Evolutionary conservation across 2,888 invertebrate genomes (phyloP).

Genomic region (Agrotis exclamationis): DNA sequence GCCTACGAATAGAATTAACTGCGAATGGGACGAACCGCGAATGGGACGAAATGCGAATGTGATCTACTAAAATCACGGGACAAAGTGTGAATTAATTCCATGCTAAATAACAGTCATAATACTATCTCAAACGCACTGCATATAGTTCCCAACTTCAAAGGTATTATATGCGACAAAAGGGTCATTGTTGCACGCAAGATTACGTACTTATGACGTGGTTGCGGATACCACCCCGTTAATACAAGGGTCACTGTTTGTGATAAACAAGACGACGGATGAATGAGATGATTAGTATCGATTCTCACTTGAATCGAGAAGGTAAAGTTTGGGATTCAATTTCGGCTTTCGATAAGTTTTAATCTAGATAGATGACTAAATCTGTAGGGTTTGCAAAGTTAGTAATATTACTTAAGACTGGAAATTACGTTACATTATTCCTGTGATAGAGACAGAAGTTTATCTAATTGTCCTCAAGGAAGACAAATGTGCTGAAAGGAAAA

Average conservation of each 20-base stretch:
- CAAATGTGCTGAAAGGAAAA: too few species aligned
- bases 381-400: background rate
- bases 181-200: slow-evolving; percentile 4
- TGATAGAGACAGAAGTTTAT: too few species aligned
- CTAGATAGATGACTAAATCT: slow-evolving; percentile 8
- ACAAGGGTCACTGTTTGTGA: slow-evolving; percentile 30
- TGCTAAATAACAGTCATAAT: background rate
- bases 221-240: too few species aligned
- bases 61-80: too few species aligned
- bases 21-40: too few species aligned
- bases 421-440: background rate
- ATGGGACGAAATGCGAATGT: too few species aligned
- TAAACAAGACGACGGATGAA: slow-evolving; percentile 17
- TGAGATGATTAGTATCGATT: slow-evolving; percentile 35
- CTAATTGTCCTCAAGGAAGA: too few species aligned
- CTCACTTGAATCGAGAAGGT: slow-evolving; percentile 22
- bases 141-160: slow-evolving; percentile 17
- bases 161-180: slow-evolving; percentile 23
- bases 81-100: too few species aligned
- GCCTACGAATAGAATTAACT: too few species aligned
- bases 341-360: slow-evolving; percentile 22
- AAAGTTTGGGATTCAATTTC: slow-evolving; percentile 27
- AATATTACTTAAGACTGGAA: background rate
- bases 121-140: slow-evolving; percentile 28
- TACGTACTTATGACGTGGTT: too few species aligned